Evolutionary conservation across 1,140 invertebrate genomes (phyloP).

Genomic region (Microplitis demolitor): DNA sequence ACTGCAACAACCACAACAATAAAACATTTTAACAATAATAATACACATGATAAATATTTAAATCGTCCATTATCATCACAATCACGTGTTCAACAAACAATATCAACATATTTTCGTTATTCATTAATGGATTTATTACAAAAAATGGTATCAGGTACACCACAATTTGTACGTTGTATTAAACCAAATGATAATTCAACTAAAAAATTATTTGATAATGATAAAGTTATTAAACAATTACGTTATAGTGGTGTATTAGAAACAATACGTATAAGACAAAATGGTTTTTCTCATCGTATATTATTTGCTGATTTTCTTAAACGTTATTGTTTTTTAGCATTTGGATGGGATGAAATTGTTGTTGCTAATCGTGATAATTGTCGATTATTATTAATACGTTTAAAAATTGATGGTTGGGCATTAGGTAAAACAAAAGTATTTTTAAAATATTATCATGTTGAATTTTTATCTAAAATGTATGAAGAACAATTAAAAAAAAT

Average conservation of each 20-base stretch:
- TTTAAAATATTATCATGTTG: slow-evolving; percentile 85
- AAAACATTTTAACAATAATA: slow-evolving; percentile 37
- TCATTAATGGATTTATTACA: slow-evolving; percentile 84
- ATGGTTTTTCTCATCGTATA: slow-evolving; percentile 82
- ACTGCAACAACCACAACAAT: slow-evolving; percentile 57
- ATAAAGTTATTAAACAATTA: slow-evolving; percentile 77
- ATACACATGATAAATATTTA: slow-evolving; percentile 62
- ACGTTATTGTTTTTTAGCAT: slow-evolving; percentile 81
- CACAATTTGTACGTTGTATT: slow-evolving; percentile 84
- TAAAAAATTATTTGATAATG: slow-evolving; percentile 71
- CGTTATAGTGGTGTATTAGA: slow-evolving; percentile 82
- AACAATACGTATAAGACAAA: slow-evolving; percentile 79
- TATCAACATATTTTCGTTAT: slow-evolving; percentile 83
- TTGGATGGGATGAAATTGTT: slow-evolving; percentile 74
- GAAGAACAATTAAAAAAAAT: slow-evolving; percentile 76
- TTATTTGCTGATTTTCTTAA: slow-evolving; percentile 80
- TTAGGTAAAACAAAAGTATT: slow-evolving; percentile 87
- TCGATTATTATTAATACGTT: slow-evolving; percentile 70
- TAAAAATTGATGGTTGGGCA: slow-evolving; percentile 83
- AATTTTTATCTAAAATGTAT: slow-evolving; percentile 78
- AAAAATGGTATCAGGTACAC: slow-evolving; percentile 79
- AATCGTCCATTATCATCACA: slow-evolving; percentile 76
- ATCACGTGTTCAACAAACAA: slow-evolving; percentile 81
- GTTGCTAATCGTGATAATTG: slow-evolving; percentile 75
- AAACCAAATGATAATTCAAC: slow-evolving; percentile 79